Evolutionary conservation across 2,888 invertebrate genomes (phyloP).

Genomic region (Campoplex capitator): DNA sequence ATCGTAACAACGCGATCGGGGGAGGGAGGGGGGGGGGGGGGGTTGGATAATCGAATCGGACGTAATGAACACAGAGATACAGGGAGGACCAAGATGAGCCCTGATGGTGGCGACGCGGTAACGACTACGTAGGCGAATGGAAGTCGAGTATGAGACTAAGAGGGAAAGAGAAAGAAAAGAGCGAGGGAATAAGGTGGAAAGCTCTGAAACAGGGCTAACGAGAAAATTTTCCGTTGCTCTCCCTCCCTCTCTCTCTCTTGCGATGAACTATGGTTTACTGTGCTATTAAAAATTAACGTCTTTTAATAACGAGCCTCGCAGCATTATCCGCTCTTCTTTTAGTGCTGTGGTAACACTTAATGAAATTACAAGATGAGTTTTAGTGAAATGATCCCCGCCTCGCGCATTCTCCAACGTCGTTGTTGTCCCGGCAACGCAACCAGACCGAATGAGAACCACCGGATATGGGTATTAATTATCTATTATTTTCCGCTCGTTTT

Average conservation of each 20-base stretch:
- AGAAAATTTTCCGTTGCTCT: conserved; percentile 71
- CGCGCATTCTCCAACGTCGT: conserved; percentile 37
- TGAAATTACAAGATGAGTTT: conserved; percentile 71
- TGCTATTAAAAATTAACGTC: conserved; percentile 76
- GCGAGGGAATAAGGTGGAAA: conserved; percentile 23
- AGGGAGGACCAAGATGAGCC: conserved; percentile 40
- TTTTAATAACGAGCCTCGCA: conserved; percentile 70
- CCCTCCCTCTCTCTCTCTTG: neutral
- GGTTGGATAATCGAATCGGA: conserved; percentile 67
- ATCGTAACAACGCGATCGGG: conserved; percentile 62
- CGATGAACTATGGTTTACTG: conserved; percentile 71
- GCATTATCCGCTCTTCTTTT: conserved; percentile 69
- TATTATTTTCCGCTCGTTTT: conserved; percentile 66
- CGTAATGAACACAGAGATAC: conserved; percentile 65
- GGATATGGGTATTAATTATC: conserved; percentile 66
- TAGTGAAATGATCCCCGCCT: conserved; percentile 65
- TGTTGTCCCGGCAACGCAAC: conserved; percentile 42
- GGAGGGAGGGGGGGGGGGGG: neutral
- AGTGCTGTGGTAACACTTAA: conserved; percentile 68
- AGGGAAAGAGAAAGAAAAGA: conserved; percentile 5
- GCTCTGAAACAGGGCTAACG: conserved; percentile 62
- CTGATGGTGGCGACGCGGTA: conserved; percentile 56
- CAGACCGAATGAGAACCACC: conserved; percentile 32
- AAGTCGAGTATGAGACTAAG: conserved; percentile 18
- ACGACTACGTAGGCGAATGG: conserved; percentile 53